A percentile compares a stretch with the other conserved stretches of the same genome.
Conservation (phyloP, 2,888 invertebrate species). For the Nomada fucata region DNA sequence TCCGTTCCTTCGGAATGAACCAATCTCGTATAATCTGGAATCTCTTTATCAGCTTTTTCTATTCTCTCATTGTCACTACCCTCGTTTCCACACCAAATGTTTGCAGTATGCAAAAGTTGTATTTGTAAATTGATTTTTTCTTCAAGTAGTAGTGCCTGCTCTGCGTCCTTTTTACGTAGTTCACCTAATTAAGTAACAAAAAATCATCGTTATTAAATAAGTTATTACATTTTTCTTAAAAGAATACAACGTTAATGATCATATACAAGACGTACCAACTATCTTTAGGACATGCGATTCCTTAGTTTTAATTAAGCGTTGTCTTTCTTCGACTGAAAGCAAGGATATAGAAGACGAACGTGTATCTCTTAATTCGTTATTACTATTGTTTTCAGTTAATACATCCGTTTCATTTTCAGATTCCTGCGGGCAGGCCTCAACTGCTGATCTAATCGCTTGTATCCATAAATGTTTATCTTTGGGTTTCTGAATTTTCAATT, state of each 20-base stretch:
- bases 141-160: slow-evolving; percentile 93
- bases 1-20: slow-evolving; percentile 90
- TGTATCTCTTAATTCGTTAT: slow-evolving; percentile 75
- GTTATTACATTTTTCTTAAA: background rate
- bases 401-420: slow-evolving; percentile 88
- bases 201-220: slow-evolving; percentile 5
- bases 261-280: slow-evolving; percentile 87
- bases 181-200: slow-evolving; percentile 86
- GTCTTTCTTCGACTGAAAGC: slow-evolving; percentile 90
- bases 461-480: slow-evolving; percentile 97
- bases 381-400: slow-evolving; percentile 73
- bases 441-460: slow-evolving; percentile 93
- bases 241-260: slow-evolving; percentile 21
- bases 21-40: slow-evolving; percentile 90
- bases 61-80: slow-evolving; percentile 73
- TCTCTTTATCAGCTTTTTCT: slow-evolving; percentile 77
- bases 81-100: slow-evolving; percentile 82
- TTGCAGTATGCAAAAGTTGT: slow-evolving; percentile 90
- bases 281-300: slow-evolving; percentile 92
- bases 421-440: slow-evolving; percentile 93
- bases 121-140: slow-evolving; percentile 95
- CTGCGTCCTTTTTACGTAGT: slow-evolving; percentile 94
- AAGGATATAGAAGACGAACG: slow-evolving; percentile 79
- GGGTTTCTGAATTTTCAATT: slow-evolving; percentile 93
- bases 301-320: slow-evolving; percentile 90